Evolutionary conservation across 2,797 vertebrate species (phyloP), one percentile per base, ranked within the genome.

Genomic region (Channa striata): DNA sequence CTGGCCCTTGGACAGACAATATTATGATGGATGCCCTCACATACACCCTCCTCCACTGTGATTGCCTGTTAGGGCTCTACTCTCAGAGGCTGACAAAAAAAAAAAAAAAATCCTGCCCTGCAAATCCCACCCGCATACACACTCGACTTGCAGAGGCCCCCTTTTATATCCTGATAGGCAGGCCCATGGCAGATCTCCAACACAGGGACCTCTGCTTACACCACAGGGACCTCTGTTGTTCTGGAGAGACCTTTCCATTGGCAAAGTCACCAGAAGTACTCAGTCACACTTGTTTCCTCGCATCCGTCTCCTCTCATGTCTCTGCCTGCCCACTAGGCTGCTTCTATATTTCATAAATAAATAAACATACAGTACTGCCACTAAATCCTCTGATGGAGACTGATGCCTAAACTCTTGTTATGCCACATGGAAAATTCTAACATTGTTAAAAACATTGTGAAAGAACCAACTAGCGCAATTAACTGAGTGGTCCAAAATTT

Each of bases 1-100:
- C 82, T 59, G 88, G 84, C 91, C 87, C 85, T 81, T 84, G 78
- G 91, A 88, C 85, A 82, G 83, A 85, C 87, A 85, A 89, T 90
- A 87, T 90, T 85, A 85, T 91, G 91, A 91, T 87, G 87, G 91
- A 91, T 91, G 90, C 91, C 89, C 87, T 87, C 85, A 68, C 80
- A 87, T 78, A 84, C 85, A 86, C 82, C 62, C 85, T 84, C 75
- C 78, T 87, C 85, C 79, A 60, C 67, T 82, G 71, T 83, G 87
- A 87, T 89, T 90, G 82, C 86, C 89, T 92, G 84, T 87, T 89
- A 68, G 87, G 83, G 74, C 57, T 81, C 78, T 63, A 61, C 77
- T 81, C 75, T 81, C 81, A 71, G 63, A 74, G 59, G 72, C 83
- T 77, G 78, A 77, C 70, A 68, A 84, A 79, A 71, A 82, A 83